These are phyloP conservation scores for Rhagoletis zephyria DNA, from an alignment of 1,140 invertebrate genomes.

Conservation along the genomic window DNA sequence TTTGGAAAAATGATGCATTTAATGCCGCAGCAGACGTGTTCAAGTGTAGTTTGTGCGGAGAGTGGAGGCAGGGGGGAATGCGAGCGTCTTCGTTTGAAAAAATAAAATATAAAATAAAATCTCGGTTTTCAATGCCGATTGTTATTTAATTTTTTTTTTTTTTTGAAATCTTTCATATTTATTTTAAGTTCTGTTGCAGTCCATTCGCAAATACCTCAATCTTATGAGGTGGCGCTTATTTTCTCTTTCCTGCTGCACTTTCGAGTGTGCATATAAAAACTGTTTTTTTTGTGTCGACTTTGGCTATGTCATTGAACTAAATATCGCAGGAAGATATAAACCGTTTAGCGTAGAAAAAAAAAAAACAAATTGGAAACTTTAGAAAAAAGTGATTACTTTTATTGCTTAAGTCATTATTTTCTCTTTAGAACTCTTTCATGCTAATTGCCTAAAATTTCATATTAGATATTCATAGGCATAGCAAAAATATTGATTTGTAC, in stretches of 20 bases:
- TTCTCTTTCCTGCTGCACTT: background rate
- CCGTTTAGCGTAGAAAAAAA: background rate
- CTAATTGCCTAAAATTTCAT: no score
- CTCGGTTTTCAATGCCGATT: no score
- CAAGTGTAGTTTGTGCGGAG: background rate
- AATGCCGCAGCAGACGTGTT: constrained; percentile 36
- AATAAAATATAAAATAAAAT: no score
- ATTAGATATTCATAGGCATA: background rate
- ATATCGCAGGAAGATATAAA: background rate
- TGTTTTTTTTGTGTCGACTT: background rate
- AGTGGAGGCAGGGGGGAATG: background rate
- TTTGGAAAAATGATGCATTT: constrained; percentile 52
- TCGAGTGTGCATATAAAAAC: background rate
- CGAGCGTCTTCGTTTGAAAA: no score
- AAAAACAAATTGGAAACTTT: background rate
- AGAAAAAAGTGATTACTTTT: background rate
- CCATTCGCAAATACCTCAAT: background rate
- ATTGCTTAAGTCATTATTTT: background rate
- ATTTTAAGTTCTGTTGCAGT: background rate
- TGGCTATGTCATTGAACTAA: background rate
- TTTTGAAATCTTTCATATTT: background rate
- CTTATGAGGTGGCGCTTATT: background rate
- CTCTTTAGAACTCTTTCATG: background rate
- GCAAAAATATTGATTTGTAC: no score
- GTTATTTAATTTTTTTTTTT: no score